These are phyloP conservation scores for Mallotus villosus DNA, from an alignment of 2,797 vertebrate species.

Conservation along the genomic window DNA sequence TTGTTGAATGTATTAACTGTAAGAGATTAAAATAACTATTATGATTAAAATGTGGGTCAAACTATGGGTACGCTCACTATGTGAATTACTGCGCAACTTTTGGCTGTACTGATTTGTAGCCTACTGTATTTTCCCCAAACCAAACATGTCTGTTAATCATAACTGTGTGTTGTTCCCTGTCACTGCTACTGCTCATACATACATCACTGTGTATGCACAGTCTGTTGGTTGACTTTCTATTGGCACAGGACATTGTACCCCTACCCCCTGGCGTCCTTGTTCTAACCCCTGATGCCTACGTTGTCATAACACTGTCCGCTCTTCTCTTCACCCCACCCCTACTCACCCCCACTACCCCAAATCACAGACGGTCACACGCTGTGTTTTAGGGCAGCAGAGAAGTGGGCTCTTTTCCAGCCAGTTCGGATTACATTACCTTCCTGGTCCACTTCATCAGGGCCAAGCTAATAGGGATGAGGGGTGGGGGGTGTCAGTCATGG, in stretches of 20 bases:
- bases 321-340: slow-evolving; percentile 5
- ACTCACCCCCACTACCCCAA: slow-evolving; percentile 1
- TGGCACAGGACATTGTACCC: slow-evolving; percentile 19
- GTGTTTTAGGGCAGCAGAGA: background rate
- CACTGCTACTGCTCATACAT: no score
- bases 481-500: background rate
- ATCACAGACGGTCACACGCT: background rate
- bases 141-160: no score
- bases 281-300: slow-evolving; percentile 32
- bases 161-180: no score
- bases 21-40: background rate
- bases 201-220: background rate
- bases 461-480: background rate
- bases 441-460: slow-evolving; percentile 9
- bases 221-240: slow-evolving; percentile 37
- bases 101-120: slow-evolving; percentile 26
- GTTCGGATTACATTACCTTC: slow-evolving; percentile 38
- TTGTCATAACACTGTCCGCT: slow-evolving; percentile 1
- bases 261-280: slow-evolving; percentile 20
- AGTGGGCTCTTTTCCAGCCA: slow-evolving; percentile 21
- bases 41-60: background rate
- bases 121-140: slow-evolving; percentile 25
- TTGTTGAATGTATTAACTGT: background rate
- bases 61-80: slow-evolving; percentile 30
- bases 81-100: slow-evolving; percentile 44